Percentiles rank a stretch among this genome's conserved stretches.
Evolutionary conservation across 2,888 invertebrate genomes (phyloP).

Genomic region (Epinotia demarniana): DNA sequence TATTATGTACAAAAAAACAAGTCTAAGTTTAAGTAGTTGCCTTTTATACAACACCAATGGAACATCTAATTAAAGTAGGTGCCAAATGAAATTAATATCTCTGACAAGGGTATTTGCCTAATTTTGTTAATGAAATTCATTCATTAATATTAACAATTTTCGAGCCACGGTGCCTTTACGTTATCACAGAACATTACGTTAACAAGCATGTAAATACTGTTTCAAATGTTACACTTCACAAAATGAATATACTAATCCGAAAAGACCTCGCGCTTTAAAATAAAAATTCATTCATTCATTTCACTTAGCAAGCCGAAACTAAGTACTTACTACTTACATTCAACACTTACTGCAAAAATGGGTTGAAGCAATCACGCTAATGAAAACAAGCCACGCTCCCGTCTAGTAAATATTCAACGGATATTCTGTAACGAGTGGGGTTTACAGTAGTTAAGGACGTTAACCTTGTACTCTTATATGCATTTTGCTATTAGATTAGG

Average conservation of each 20-base stretch:
- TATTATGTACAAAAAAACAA: too few relatives aligned
- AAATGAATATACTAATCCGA: constrained; percentile 21
- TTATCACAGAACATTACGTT: neutral
- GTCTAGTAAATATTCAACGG: constrained; percentile 61
- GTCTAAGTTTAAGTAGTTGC: too few relatives aligned
- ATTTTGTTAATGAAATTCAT: too few relatives aligned
- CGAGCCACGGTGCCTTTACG: neutral
- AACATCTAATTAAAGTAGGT: too few relatives aligned
- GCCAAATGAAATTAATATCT: too few relatives aligned
- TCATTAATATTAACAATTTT: neutral
- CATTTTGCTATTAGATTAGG: constrained; percentile 9
- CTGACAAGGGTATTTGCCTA: too few relatives aligned
- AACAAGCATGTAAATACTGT: constrained; percentile 19
- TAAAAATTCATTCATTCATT: constrained; percentile 49
- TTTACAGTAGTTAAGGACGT: constrained; percentile 44
- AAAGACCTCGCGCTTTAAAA: constrained; percentile 32
- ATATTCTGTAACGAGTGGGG: constrained; percentile 49
- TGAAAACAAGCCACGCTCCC: constrained; percentile 61
- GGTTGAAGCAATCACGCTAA: constrained; percentile 64
- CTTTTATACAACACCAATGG: too few relatives aligned
- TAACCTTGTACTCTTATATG: constrained; percentile 33
- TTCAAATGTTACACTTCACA: constrained; percentile 27
- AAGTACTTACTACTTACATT: constrained; percentile 56
- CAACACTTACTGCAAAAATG: constrained; percentile 60
- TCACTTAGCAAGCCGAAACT: constrained; percentile 52